Percentiles rank a stretch among this genome's conserved stretches.
Evolutionary conservation across 2,888 invertebrate species (phyloP).

Genomic region (Apamea sordens): DNA sequence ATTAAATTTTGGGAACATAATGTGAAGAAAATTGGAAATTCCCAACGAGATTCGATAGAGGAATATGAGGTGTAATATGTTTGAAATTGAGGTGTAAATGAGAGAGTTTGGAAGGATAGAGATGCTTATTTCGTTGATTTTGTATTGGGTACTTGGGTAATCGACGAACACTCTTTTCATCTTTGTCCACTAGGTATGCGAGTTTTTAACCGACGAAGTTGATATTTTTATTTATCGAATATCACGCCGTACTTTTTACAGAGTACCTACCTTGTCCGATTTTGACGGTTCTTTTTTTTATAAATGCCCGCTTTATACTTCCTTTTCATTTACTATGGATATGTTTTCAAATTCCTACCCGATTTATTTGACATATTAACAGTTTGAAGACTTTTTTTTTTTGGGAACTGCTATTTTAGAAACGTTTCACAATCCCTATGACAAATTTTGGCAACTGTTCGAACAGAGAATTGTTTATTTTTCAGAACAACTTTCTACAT

Average conservation of each 20-base stretch:
- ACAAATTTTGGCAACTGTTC: not conserved
- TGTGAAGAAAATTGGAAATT: constrained; percentile 56
- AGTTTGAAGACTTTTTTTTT: not conserved
- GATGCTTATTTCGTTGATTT: constrained; percentile 18
- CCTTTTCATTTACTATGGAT: not conserved
- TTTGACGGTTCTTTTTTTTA: not conserved
- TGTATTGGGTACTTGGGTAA: not conserved
- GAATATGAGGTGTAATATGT: constrained; percentile 2
- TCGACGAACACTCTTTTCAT: not conserved
- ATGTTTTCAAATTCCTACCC: not conserved
- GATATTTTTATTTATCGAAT: not conserved
- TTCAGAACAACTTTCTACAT: not conserved
- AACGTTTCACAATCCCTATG: not conserved
- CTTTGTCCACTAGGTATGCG: not conserved
- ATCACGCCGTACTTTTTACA: not conserved
- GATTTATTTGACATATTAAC: too few relatives aligned
- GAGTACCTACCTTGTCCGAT: not conserved
- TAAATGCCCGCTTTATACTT: not conserved
- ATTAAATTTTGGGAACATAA: constrained; percentile 66
- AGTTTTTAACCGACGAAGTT: not conserved
- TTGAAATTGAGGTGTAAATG: constrained; percentile 13
- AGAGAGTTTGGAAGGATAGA: not conserved
- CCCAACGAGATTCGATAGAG: constrained; percentile 25
- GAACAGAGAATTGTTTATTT: not conserved
- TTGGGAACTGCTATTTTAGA: not conserved